Evolutionary conservation across 1,140 invertebrate species (phyloP), one percentile per base, ranked within the genome.

Genomic region (Drosophila equinoxialis): DNA sequence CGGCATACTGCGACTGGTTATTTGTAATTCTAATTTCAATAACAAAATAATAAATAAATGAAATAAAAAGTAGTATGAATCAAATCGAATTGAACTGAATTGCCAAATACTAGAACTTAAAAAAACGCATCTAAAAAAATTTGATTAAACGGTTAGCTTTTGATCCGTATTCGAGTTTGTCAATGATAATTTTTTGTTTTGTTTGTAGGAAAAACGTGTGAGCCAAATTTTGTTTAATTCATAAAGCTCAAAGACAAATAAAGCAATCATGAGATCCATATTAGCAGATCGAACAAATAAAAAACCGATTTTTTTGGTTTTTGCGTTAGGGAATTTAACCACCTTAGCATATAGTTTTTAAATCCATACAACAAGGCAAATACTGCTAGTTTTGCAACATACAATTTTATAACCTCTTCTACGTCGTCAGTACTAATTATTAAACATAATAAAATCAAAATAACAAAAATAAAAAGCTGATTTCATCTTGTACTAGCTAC

Each of bases 81-180:
- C 74, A 78, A 78, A 69, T 84, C 39, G 70, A 81, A 77, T 74
- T 26, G 74, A 78, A 75, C 30, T 6, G 81, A 65, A 75, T 85
- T 74, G 68, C 74, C 74, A 86, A 85, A n/a, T n/a, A n/a, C n/a
- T n/a, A n/a, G n/a, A n/a, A n/a, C n/a, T n/a, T n/a, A n/a, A n/a
- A n/a, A n/a, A n/a, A n/a, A n/a, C n/a, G n/a, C 17, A 17, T 17
- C 17, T 17, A 17, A 17, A 86, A 20, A 68, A 51, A 62, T 70
- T 48, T 66, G 65, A 77, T 68, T 55, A 82, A 63, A 55, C 58
- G 54, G 20, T 41, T 64, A 68, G 20, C 39, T 55, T 61, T 33
- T 48, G 55, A 57, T 66, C 35, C 54, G 11, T 62, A 30, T 57
- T 41, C 55, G 39, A 62, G 20, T 71, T 62, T 48, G 33, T 41